These are phyloP conservation scores for Chloromyia formosa DNA, from an alignment of 2,888 invertebrate species.

Conservation along the genomic window DNA sequence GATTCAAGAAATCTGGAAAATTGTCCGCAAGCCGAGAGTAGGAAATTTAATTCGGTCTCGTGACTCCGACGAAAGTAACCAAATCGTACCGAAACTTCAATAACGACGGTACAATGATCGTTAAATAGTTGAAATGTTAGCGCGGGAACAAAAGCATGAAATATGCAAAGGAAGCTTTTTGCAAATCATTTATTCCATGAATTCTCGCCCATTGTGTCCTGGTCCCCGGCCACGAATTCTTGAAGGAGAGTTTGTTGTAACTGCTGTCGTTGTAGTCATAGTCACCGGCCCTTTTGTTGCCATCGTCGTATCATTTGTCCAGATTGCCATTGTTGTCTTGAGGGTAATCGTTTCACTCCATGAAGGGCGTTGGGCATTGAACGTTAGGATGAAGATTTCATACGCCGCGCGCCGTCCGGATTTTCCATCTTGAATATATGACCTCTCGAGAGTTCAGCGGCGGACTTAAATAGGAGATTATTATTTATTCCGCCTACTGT, in stretches of 20 bases:
- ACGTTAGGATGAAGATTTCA: too few relatives aligned
- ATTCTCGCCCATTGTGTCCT: conserved; percentile 7
- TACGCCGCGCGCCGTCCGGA: too few relatives aligned
- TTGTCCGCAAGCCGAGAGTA: too few relatives aligned
- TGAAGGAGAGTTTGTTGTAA: neutral
- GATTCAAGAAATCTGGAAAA: too few relatives aligned
- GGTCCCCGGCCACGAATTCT: neutral
- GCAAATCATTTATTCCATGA: conserved; percentile 8
- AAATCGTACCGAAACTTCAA: too few relatives aligned
- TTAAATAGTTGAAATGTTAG: conserved; percentile 15
- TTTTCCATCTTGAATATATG: too few relatives aligned
- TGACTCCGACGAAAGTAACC: too few relatives aligned
- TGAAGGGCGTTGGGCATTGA: neutral
- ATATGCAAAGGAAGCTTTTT: conserved; percentile 29
- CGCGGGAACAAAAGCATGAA: conserved; percentile 15
- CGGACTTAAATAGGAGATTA: too few relatives aligned
- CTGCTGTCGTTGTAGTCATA: too few relatives aligned
- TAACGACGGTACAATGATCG: neutral
- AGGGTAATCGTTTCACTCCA: neutral
- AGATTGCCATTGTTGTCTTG: neutral
- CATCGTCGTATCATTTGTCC: neutral
- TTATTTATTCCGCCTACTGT: too few relatives aligned
- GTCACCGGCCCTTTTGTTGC: neutral
- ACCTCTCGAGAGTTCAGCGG: too few relatives aligned
- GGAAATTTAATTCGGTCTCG: too few relatives aligned